Evolutionary conservation across 2,797 vertebrate genomes (phyloP).

Genomic region (Zenarchopterus dispar): DNA sequence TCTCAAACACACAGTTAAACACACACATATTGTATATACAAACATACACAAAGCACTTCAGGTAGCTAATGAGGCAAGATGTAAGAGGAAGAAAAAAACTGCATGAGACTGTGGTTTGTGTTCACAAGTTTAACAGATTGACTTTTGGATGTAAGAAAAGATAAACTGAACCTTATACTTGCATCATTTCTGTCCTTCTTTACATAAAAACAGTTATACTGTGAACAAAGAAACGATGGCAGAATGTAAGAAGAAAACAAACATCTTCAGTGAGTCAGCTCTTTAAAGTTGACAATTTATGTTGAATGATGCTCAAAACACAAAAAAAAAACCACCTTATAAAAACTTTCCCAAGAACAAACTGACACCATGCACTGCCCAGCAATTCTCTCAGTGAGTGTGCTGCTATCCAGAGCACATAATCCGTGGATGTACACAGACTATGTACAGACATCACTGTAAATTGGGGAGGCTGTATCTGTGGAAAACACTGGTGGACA

Average conservation of each 20-base stretch:
- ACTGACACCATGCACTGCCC: background rate
- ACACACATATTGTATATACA: background rate
- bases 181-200: background rate
- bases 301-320: background rate
- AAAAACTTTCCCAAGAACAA: background rate
- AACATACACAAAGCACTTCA: conserved; percentile 5
- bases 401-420: too few relatives aligned
- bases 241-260: background rate
- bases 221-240: background rate
- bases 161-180: background rate
- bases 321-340: background rate
- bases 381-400: too few relatives aligned
- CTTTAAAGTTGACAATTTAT: background rate
- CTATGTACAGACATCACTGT: conserved; percentile 39
- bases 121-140: conserved; percentile 1
- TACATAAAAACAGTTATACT: conserved; percentile 3
- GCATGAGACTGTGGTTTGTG: background rate
- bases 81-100: background rate
- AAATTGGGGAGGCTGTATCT: conserved; percentile 21
- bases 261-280: background rate
- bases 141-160: background rate
- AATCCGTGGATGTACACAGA: conserved; percentile 38
- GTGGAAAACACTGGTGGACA: conserved; percentile 20
- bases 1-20: background rate
- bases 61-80: background rate